Evolutionary conservation across 2,888 invertebrate genomes (phyloP), one percentile per base, ranked within the genome.

Genomic region (Xestia xanthographa): DNA sequence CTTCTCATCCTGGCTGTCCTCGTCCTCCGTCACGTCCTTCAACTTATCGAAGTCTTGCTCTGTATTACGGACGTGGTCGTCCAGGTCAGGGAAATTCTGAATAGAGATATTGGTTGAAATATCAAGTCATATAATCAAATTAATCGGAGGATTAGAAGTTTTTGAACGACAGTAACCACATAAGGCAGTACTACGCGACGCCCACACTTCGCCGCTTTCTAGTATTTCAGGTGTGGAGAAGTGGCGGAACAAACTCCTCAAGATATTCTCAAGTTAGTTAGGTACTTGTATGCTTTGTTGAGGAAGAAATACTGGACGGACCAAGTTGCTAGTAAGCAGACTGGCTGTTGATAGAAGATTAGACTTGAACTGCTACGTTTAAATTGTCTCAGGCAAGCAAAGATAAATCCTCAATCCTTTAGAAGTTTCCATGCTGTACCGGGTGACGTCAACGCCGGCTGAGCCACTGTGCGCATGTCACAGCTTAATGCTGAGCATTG

Each of bases 31-130:
- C 1, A 94, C 97, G 85, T 97, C 97, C 85, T 98, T 97, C 74
- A 98, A 95, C 88, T 98, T 97, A 90, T 98, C 98, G 89, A 98
- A 98, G 74, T 98, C 97, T 43, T 97, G 97, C 84, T 98, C 98
- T 0, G 97, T 96, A 86, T 97, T 97, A 82, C 92, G 93, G 0
- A 91, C 95, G 72, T 96, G 95, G 34, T 97, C 97, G 87, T 97
- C 97, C 81, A 96, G 85, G 41, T 95, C 94, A 11, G 90, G 92
- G 85, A 95, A 97, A 93, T 96, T 96, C 96, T 97, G 77, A 11
- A 65, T 45, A 69, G 11, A 56, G 2, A 26, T 17, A 3, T 63
- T 41, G 41, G n/a, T 41, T n/a, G 6, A 34, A 29, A 58, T 34
- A 60, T 34, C 29, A 9, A 20, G 29, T 34, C 60, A 60, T 58